Percentiles rank a stretch among this genome's conserved stretches.
Evolutionary conservation across 2,888 invertebrate genomes (phyloP).

Genomic region (Neoaliturus tenellus): DNA sequence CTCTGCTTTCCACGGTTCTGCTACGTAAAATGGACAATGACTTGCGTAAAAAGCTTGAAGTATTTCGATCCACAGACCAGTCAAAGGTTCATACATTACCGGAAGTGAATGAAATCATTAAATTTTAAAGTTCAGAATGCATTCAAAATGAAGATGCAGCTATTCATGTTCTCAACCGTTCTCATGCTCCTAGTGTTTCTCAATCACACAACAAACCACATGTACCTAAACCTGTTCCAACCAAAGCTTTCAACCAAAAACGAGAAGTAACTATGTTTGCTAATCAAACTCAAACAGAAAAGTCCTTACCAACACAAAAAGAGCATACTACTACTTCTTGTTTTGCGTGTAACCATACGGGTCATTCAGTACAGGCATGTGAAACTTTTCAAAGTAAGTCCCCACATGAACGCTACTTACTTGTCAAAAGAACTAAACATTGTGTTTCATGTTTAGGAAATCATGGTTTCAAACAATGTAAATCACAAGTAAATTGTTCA

Average conservation of each 20-base stretch:
- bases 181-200: not conserved
- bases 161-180: not conserved
- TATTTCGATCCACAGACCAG: not conserved
- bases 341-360: not conserved
- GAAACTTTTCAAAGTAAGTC: not conserved
- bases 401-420: not conserved
- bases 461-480: not conserved
- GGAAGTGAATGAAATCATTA: too few species aligned
- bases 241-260: too few species aligned
- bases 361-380: not conserved
- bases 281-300: not conserved
- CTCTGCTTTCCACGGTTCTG: not conserved
- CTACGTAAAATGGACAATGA: constrained; percentile 14
- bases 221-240: not conserved
- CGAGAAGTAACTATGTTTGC: too few species aligned
- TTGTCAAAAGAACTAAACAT: not conserved
- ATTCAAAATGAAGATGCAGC: not conserved
- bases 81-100: not conserved
- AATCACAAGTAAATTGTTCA: not conserved
- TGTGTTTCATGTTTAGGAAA: not conserved
- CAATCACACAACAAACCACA: not conserved
- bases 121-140: not conserved
- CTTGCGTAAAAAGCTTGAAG: not conserved
- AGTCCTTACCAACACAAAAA: not conserved
- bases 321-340: not conserved